phyloP scores from a whole-genome alignment of 2,113 vertebrate genomes.

The Ceyx cyanopectus region DNA sequence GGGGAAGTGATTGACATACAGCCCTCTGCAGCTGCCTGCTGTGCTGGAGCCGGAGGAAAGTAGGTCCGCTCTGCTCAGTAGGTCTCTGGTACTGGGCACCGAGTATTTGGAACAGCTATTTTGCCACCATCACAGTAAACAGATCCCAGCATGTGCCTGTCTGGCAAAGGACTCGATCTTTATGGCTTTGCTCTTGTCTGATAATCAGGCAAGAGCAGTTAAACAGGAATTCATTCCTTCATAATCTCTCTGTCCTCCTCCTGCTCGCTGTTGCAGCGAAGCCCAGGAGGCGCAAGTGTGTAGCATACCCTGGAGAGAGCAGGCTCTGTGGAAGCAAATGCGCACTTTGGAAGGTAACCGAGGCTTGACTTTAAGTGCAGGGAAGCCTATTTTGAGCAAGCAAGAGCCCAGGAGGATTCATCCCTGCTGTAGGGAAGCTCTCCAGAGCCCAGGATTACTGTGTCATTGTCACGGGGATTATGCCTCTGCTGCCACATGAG shows the following conservation, averaged over 20 bases:
- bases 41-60: not conserved
- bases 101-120: not conserved
- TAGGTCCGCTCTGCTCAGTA: not conserved
- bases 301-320: not conserved
- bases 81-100: not conserved
- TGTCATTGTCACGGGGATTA: slow-evolving; percentile 10
- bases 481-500: not conserved
- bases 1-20: not conserved
- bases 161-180: not conserved
- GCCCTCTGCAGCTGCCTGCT: not conserved
- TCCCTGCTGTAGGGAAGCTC: not conserved
- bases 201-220: slow-evolving; percentile 69
- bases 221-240: slow-evolving; percentile 68
- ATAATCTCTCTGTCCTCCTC: not conserved
- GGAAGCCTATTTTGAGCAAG: not conserved
- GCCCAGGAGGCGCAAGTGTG: rapidly evolving
- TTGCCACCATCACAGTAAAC: not conserved
- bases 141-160: not conserved
- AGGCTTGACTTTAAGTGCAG: not conserved
- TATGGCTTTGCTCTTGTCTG: slow-evolving; percentile 43
- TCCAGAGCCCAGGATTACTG: not conserved
- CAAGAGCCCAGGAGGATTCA: not conserved
- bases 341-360: not conserved
- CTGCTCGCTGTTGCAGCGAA: not conserved
- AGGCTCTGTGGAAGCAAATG: not conserved